phyloP scores from a whole-genome alignment of 1,140 invertebrate genomes.

The Orussus abietinus region DNA sequence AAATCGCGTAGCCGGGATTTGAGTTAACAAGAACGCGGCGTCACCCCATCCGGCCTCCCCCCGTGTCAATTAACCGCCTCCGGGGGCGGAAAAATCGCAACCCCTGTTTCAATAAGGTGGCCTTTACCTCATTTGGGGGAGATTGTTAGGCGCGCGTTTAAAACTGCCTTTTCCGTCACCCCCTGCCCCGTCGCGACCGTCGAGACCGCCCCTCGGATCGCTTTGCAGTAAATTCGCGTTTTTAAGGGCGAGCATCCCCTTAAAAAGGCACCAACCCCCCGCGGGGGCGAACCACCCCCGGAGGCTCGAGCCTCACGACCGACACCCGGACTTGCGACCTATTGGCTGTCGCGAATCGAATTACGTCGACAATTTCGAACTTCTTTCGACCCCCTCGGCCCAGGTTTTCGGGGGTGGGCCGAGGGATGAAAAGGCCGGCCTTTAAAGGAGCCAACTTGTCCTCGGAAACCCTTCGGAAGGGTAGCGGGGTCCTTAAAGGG shows the following conservation, averaged over 20 bases:
- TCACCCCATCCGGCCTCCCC: no score
- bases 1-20: constrained; percentile 48
- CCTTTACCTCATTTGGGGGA: constrained; percentile 54
- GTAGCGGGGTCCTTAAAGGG: constrained; percentile 34
- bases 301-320: no score
- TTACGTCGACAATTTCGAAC: no score
- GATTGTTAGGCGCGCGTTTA: constrained; percentile 50
- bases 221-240: constrained; percentile 46
- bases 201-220: constrained; percentile 30
- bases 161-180: constrained; percentile 39
- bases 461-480: constrained; percentile 35
- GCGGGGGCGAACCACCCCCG: no score
- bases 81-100: constrained; percentile 50
- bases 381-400: no score
- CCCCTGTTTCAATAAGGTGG: constrained; percentile 55
- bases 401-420: no score
- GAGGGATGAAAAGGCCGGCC: no score
- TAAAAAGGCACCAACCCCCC: no score
- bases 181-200: not conserved
- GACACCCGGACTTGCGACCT: no score
- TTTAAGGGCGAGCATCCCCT: constrained; percentile 7
- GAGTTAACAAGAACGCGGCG: constrained; percentile 54
- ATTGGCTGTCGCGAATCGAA: no score
- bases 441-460: constrained; percentile 8
- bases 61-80: constrained; percentile 54